Percentiles rank a stretch among this genome's conserved stretches.
These are phyloP conservation scores for Mactromeris polynyma DNA, from an alignment of 2,888 invertebrate genomes.

Conservation along the genomic window DNA sequence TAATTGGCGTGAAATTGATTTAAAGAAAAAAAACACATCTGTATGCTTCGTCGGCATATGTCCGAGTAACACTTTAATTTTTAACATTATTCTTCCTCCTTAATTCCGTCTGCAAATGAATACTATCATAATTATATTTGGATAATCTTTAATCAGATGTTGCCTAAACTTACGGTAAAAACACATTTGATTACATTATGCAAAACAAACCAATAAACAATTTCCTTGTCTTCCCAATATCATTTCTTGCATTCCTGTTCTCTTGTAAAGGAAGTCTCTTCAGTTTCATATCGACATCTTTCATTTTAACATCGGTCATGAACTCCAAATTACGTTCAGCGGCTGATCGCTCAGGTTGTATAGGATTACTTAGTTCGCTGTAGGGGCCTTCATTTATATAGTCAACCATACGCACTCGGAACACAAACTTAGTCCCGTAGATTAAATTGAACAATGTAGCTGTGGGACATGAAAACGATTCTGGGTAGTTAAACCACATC, in stretches of 20 bases:
- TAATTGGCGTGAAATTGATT: no score
- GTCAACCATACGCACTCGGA: no score
- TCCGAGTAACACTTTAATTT: no score
- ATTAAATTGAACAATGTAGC: background rate
- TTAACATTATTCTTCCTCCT: no score
- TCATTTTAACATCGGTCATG: slow-evolving; percentile 9
- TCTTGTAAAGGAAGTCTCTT: slow-evolving; percentile 28
- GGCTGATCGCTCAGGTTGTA: slow-evolving; percentile 13
- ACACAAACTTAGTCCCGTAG: no score
- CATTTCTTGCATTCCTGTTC: slow-evolving; percentile 13
- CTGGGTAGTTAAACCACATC: slow-evolving; percentile 6
- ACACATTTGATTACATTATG: no score
- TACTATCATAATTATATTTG: no score
- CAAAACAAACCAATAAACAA: slow-evolving; percentile 18
- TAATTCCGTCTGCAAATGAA: no score
- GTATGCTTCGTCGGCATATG: no score
- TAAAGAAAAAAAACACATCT: no score
- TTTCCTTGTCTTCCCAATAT: slow-evolving; percentile 32
- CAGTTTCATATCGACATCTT: background rate
- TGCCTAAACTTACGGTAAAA: no score
- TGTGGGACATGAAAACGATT: background rate
- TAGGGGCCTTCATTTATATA: slow-evolving; percentile 23
- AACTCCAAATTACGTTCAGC: background rate
- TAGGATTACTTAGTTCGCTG: slow-evolving; percentile 28
- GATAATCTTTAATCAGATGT: no score